Evolutionary conservation across 1,140 invertebrate genomes (phyloP), one percentile per base, ranked within the genome.

Genomic region (Heliconius hewitsoni): DNA sequence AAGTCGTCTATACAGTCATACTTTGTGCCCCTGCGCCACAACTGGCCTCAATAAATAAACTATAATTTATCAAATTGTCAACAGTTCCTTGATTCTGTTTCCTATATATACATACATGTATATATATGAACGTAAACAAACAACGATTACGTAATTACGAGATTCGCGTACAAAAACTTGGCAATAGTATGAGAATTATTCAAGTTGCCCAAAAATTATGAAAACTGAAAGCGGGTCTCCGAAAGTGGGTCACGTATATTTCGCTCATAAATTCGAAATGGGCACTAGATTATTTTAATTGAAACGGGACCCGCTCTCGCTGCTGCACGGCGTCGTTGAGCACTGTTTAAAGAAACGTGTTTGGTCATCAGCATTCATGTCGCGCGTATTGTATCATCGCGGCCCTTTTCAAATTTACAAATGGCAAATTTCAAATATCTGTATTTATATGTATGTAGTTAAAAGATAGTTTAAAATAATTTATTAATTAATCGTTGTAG

Each of bases 161-260:
- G 37, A 37, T 9, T 39, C 34, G 37, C 37, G 37, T 39, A 72
- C 19, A 37, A 39, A 72, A 72, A 23, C 23, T 19, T 71, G 11
- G 50, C 8, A 42, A 71, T 71, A 77, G 70, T 23, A 72, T 46
- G 70, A 72, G 50, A 77, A 55, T 72, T 70, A 77, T 52, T 37
- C 42, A 77, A 77, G 76, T 71, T 77, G 50, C 70, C 76, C 46
- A 71, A 77, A 77, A 77, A 42, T 73, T 71, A 73, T 73, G 55
- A 74, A 76, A 77, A 80, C 79, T 77, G 74, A 76, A 77, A 77
- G 77, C 72, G 39, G 71, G 72, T 77, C 37, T 57, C 37, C 78
- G 73, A 74, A 81, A 78, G 60, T 78, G 52, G 80, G 80, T 81
- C 77, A 81, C 80, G 80, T 78, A 81, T 78, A 77, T 78, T 81